These are phyloP conservation scores for Otus sunia DNA, from an alignment of 2,113 vertebrate species.

Conservation along the genomic window DNA sequence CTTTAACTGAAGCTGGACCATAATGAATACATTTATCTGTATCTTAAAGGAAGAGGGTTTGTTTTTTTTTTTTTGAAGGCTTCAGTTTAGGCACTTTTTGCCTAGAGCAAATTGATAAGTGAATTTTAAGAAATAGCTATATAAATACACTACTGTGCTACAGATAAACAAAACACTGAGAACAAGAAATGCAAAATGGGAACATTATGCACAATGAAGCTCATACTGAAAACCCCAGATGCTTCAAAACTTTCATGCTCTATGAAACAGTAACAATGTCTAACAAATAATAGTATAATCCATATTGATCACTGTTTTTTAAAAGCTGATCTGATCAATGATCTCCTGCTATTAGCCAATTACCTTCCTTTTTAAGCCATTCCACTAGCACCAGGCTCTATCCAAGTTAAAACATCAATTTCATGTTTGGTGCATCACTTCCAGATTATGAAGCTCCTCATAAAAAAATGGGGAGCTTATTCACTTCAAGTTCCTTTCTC, in stretches of 20 bases:
- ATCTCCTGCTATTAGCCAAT: not conserved
- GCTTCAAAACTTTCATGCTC: not conserved
- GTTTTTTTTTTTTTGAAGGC: not conserved
- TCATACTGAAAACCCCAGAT: not conserved
- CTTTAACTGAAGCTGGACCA: not conserved
- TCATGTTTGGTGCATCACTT: not conserved
- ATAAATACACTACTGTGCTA: not conserved
- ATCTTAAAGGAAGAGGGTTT: not conserved
- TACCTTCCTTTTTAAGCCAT: not conserved
- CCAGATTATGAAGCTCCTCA: not conserved
- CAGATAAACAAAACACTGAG: not conserved
- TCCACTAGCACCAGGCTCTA: not conserved
- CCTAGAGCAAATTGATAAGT: not conserved
- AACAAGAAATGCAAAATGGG: not conserved
- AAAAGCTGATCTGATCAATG: not conserved
- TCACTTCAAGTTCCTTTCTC: not conserved
- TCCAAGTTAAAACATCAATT: not conserved
- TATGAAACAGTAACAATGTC: not conserved
- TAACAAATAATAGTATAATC: not conserved
- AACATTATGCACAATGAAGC: not conserved
- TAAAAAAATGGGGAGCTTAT: not conserved
- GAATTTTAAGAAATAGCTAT: slow-evolving; percentile 4
- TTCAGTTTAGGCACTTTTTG: not conserved
- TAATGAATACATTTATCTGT: not conserved
- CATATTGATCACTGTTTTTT: not conserved